Conservation (phyloP, 1,140 invertebrate genomes). For the Drosophila simulans region DNA sequence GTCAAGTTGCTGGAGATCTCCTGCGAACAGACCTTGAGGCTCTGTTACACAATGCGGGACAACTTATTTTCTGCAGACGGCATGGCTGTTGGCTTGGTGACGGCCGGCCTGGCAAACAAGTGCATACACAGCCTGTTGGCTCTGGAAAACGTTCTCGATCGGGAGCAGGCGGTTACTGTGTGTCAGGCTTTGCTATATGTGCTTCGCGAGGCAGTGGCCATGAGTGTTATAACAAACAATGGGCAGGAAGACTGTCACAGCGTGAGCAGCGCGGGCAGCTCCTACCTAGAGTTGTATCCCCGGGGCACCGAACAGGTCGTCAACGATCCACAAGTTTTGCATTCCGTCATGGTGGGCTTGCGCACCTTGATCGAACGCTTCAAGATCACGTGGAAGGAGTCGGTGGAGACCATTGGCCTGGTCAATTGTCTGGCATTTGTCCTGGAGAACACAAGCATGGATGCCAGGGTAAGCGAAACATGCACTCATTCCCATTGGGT, state of each 20-base stretch:
- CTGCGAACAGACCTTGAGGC: constrained; percentile 87
- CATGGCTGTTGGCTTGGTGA: constrained; percentile 67
- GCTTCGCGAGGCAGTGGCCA: constrained; percentile 87
- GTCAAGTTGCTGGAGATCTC: constrained; percentile 87
- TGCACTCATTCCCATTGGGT: not conserved
- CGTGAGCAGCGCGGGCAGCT: constrained; percentile 83
- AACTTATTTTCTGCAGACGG: constrained; percentile 60
- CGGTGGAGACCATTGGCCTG: constrained; percentile 77
- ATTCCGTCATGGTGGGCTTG: constrained; percentile 87
- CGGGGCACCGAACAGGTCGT: constrained; percentile 58
- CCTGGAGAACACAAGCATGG: constrained; percentile 81
- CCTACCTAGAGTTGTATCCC: constrained; percentile 57
- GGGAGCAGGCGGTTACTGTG: constrained; percentile 88
- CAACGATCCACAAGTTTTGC: constrained; percentile 85
- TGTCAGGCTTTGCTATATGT: constrained; percentile 89
- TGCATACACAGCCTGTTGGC: constrained; percentile 87
- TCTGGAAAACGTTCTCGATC: constrained; percentile 86
- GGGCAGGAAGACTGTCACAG: constrained; percentile 65
- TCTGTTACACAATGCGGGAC: constrained; percentile 87
- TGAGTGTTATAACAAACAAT: constrained; percentile 34
- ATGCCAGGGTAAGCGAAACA: constrained; percentile 68
- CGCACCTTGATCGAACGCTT: constrained; percentile 88
- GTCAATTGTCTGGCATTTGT: constrained; percentile 83
- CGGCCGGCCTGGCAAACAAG: constrained; percentile 87
- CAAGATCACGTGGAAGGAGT: constrained; percentile 90